phyloP scores from a whole-genome alignment of 2,113 vertebrate genomes.

The Nothoprocta perdicaria region DNA sequence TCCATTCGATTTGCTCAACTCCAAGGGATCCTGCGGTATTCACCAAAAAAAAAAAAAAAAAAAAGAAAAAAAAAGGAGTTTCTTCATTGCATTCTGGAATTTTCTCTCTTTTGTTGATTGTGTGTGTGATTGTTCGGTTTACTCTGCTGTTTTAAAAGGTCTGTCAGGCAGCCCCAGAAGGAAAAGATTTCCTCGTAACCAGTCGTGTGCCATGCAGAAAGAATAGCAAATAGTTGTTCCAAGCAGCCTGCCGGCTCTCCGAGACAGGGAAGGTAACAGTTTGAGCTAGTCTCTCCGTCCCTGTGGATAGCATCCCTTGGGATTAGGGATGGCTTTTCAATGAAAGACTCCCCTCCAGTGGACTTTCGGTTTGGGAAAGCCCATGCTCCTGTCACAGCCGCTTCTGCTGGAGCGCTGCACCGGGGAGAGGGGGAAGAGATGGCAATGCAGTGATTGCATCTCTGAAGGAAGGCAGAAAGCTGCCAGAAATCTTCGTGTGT shows the following conservation, averaged over 20 bases:
- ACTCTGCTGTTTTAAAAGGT: conserved; percentile 27
- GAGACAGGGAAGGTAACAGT: accelerated
- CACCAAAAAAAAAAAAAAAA: background rate
- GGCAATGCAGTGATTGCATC: background rate
- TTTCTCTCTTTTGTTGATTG: background rate
- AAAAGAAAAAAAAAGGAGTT: background rate
- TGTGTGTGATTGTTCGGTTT: conserved; percentile 5
- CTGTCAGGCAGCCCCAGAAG: conserved; percentile 27
- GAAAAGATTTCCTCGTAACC: conserved; percentile 21
- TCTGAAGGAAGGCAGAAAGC: background rate
- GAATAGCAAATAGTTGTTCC: conserved; percentile 7
- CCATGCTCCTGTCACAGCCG: background rate
- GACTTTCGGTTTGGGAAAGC: conserved; percentile 6
- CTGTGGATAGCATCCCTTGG: background rate
- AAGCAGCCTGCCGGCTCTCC: conserved; percentile 1
- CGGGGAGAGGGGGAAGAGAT: background rate
- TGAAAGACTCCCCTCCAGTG: background rate
- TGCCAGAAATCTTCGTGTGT: background rate
- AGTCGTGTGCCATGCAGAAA: background rate
- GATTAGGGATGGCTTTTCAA: background rate
- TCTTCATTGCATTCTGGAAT: conserved; percentile 26
- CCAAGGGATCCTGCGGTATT: background rate
- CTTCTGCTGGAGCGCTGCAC: background rate
- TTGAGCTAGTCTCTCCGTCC: background rate
- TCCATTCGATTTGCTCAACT: background rate